A percentile compares a stretch with the other conserved stretches of the same genome.
These are phyloP conservation scores for Liparis tanakae DNA, from an alignment of 2,797 vertebrate species.

Conservation along the genomic window DNA sequence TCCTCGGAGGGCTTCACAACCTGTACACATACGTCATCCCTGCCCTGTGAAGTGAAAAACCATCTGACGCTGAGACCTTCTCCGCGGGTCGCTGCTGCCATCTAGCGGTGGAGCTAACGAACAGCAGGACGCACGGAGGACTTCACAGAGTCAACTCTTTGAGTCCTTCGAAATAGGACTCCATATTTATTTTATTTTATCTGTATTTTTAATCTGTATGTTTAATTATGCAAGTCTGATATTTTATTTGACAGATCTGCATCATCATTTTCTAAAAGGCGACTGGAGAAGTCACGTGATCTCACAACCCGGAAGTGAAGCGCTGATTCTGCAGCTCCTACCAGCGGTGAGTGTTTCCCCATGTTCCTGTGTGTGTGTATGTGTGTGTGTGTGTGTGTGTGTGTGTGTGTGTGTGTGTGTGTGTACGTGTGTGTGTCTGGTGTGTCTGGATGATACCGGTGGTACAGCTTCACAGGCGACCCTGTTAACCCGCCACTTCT, in stretches of 20 bases:
- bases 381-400: no score
- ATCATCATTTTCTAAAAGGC: neutral
- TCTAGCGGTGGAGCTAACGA: neutral
- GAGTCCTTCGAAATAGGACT: neutral
- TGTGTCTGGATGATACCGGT: no score
- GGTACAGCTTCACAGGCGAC: no score
- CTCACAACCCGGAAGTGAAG: conserved; percentile 18
- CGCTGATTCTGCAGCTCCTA: neutral
- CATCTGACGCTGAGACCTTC: no score
- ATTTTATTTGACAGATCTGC: neutral
- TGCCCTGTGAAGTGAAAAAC: no score
- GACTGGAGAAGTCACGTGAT: conserved; percentile 1
- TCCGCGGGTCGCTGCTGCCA: neutral
- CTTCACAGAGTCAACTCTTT: neutral
- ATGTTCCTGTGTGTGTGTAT: neutral
- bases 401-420: no score
- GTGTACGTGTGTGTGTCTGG: no score
- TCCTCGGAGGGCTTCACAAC: no score
- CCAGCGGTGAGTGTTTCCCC: neutral
- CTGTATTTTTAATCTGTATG: no score
- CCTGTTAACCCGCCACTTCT: no score
- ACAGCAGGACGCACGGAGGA: fast-evolving
- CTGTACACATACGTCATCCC: no score
- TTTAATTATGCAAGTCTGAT: no score
- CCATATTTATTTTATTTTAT: neutral